phyloP scores from a whole-genome alignment of 2,113 vertebrate genomes.

The Tupaia chinensis region DNA sequence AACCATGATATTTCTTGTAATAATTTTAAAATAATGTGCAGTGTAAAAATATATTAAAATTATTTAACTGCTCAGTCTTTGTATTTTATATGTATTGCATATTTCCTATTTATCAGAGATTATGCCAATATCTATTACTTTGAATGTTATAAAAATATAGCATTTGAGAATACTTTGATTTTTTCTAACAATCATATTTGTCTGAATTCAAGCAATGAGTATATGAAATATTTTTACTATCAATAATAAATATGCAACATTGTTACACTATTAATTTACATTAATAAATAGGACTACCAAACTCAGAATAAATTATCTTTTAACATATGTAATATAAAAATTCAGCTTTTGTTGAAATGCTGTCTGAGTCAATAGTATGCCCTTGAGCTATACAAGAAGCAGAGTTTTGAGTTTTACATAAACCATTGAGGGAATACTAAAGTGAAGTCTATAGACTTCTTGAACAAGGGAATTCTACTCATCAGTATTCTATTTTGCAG shows the following conservation, averaged over 20 bases:
- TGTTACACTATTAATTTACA: not conserved
- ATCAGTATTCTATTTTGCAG: not conserved
- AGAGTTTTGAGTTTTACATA: slow-evolving; percentile 31
- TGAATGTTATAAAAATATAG: not conserved
- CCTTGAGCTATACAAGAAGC: not conserved
- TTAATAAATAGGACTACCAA: not conserved
- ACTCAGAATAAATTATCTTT: not conserved
- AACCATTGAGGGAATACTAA: not conserved
- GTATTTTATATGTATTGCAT: not conserved
- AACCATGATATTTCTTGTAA: not conserved
- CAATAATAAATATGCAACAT: not conserved
- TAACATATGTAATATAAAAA: not conserved
- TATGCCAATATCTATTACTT: not conserved
- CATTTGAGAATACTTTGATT: not conserved
- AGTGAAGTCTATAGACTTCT: not conserved
- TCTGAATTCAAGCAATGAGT: not conserved
- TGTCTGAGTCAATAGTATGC: not conserved
- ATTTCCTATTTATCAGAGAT: not conserved
- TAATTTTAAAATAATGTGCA: not conserved
- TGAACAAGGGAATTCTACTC: not conserved
- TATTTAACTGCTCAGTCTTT: not conserved
- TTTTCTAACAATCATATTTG: not conserved
- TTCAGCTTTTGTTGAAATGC: not conserved
- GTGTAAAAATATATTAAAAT: not conserved
- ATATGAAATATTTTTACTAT: not conserved